These are phyloP conservation scores for Spilarctia lutea DNA, from an alignment of 2,888 invertebrate species.

Conservation along the genomic window DNA sequence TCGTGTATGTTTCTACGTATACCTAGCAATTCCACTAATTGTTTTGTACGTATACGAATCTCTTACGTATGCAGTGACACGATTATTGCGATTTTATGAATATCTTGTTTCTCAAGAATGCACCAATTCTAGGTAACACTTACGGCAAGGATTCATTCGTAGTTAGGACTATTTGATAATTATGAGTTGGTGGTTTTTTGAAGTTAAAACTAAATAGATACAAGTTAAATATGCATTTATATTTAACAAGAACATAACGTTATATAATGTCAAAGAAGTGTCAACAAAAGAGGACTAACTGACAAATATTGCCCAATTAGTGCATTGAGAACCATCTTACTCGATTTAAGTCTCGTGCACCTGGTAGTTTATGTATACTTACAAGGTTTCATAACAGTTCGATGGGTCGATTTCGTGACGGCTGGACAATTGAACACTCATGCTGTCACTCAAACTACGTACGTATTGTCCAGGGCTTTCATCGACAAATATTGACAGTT, in stretches of 20 bases:
- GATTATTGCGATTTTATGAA: no score
- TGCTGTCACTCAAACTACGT: conserved; percentile 42
- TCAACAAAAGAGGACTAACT: neutral
- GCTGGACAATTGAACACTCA: conserved; percentile 26
- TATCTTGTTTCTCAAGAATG: neutral
- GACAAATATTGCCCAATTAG: neutral
- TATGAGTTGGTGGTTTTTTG: neutral
- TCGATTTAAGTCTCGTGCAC: neutral
- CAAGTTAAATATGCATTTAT: neutral
- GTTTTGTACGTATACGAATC: no score
- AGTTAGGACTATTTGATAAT: neutral
- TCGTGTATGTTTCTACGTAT: no score
- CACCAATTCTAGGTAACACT: neutral
- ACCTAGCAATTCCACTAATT: no score
- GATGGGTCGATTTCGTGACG: conserved; percentile 33
- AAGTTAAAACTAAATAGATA: neutral
- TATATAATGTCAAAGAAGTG: neutral
- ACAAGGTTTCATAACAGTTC: conserved; percentile 42
- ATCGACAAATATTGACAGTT: conserved; percentile 20
- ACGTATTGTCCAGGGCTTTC: conserved; percentile 31
- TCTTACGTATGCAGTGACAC: no score
- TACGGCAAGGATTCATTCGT: neutral
- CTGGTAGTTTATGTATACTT: conserved; percentile 15
- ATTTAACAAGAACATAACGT: neutral
- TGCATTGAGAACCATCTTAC: neutral